Conservation (phyloP, 2,797 vertebrate species). For the Benthosema pterotum region DNA sequence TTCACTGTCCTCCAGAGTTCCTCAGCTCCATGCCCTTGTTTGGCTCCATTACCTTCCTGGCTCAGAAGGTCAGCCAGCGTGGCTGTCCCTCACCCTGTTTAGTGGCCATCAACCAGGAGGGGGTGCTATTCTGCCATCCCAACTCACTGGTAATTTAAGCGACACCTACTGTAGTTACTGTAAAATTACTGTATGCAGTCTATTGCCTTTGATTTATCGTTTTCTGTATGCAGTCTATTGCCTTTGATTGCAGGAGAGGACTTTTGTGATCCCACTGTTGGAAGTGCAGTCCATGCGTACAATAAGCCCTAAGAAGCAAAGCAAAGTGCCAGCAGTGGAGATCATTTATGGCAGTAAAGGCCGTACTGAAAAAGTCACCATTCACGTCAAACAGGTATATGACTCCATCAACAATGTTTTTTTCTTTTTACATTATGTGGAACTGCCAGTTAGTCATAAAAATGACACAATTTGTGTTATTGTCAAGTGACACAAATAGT, state of each 20-base stretch:
- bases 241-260: too few relatives aligned
- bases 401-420: background rate
- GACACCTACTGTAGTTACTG: too few relatives aligned
- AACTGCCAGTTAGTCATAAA: too few relatives aligned
- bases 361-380: constrained; percentile 72
- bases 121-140: constrained; percentile 76
- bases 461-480: too few relatives aligned
- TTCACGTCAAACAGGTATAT: constrained; percentile 86
- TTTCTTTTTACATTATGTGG: too few relatives aligned
- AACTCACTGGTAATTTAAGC: constrained; percentile 82
- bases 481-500: too few relatives aligned
- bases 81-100: constrained; percentile 76
- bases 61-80: constrained; percentile 78
- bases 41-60: constrained; percentile 80
- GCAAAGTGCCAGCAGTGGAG: constrained; percentile 78
- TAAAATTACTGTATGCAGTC: too few relatives aligned
- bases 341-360: constrained; percentile 71
- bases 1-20: constrained; percentile 69
- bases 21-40: constrained; percentile 81
- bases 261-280: constrained; percentile 71
- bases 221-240: too few relatives aligned
- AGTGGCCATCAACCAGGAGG: constrained; percentile 81
- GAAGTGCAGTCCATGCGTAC: constrained; percentile 82
- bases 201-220: too few relatives aligned
- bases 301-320: constrained; percentile 55